phyloP scores from a whole-genome alignment of 2,113 vertebrate genomes.

The Salvelinus sp. region DNA sequence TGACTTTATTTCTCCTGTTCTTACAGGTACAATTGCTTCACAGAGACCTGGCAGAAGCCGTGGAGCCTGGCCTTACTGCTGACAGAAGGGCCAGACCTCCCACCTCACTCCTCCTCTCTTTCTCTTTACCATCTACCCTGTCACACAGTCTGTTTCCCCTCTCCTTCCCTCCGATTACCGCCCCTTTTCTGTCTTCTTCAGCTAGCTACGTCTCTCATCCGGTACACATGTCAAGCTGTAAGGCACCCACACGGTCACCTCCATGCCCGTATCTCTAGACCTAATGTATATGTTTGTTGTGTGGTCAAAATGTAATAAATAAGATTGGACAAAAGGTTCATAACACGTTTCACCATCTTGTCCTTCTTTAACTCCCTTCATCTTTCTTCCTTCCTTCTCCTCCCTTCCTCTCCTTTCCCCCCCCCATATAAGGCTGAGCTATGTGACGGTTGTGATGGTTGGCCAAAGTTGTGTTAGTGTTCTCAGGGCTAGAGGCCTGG shows the following conservation, averaged over 20 bases:
- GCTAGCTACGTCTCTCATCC: not conserved
- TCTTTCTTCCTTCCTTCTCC: not conserved
- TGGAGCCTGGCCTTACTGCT: not conserved
- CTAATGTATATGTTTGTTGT: not conserved
- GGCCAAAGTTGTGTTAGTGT: not conserved
- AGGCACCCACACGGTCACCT: no score
- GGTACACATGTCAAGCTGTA: not conserved
- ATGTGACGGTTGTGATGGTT: not conserved
- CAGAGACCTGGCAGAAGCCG: conserved; percentile 22
- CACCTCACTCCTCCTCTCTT: not conserved
- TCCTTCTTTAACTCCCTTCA: not conserved
- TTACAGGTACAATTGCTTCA: conserved; percentile 46
- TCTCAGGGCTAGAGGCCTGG: conserved; percentile 6
- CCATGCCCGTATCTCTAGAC: no score
- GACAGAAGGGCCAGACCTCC: not conserved
- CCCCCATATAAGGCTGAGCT: conserved; percentile 1
- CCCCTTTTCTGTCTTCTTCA: no score
- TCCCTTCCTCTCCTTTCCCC: not conserved
- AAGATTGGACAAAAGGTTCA: not conserved
- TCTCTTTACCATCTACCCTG: not conserved
- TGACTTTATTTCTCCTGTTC: conserved; percentile 44
- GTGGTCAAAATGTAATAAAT: no score
- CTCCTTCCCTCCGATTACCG: no score
- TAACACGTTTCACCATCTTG: not conserved
- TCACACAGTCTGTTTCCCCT: not conserved